Base-by-base conservation (phyloP, 1,140 invertebrate genomes). In the Maniola jurtina region DNA sequence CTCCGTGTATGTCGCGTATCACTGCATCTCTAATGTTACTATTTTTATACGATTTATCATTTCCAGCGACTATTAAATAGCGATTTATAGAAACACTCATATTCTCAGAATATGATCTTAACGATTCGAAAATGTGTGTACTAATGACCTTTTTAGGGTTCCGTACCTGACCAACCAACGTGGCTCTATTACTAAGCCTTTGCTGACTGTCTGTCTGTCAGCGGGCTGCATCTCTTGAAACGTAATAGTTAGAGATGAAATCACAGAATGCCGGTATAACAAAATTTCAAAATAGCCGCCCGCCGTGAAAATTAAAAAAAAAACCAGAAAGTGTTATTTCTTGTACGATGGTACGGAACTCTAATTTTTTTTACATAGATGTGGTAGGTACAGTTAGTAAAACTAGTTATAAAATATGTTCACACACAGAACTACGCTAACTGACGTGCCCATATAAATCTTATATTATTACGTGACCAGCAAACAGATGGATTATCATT, bases 371-470 rank as follows among this genome's bases (percentile, higher is more conserved):
- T 16, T 16, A 52, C 25, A 52, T 14, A 52, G 14, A 52, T 52
- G 48, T 52, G 15, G 5, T 16, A 2, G 4, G 16, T 25, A 52
- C 14, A 16, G 14, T 16, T 15, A 52, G 14, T 52, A 52, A 52
- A 52, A 52, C 48, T 52, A 52, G 48, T 52, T 52, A 52, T 52
- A 25, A 52, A 52, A 25, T 14, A 52, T 52, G 48, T 52, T 14
- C 48, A 52, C 48, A 13, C 48, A 25, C 48, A 16, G 2, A 45
- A 45, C 42, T 45, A 52, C 14, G 25, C 15, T 52, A 50, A 25
- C 48, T 52, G 48, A 15, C 48, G 48, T 52, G 48, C 2, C 48
- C 48, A 52, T 52, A 52, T 52, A 52, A 52, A 52, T 52, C 48
- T 52, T 13, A 52, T 52, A 9, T 4, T 25, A 25, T 25, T n/a